Evolutionary conservation across 2,888 invertebrate species (phyloP).

Genomic region (Polietes domitor): DNA sequence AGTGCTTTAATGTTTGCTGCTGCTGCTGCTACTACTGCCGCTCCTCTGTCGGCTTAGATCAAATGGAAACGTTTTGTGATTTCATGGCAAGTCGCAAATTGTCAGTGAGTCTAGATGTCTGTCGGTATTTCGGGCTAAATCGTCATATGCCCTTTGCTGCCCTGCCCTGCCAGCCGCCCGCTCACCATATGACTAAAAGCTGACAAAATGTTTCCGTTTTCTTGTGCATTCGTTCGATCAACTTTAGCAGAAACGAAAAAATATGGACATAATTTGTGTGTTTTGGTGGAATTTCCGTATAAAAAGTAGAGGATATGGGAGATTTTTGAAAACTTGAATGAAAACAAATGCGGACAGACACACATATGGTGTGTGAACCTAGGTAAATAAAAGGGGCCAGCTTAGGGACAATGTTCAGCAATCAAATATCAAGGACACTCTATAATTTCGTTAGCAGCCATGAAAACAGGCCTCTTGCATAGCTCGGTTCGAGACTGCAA

Average conservation of each 20-base stretch:
- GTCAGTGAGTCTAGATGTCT: slow-evolving; percentile 70
- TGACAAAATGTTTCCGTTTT: slow-evolving; percentile 71
- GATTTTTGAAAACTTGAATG: too few relatives aligned
- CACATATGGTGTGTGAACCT: too few relatives aligned
- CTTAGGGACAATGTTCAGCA: too few relatives aligned
- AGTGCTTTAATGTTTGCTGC: slow-evolving; percentile 42
- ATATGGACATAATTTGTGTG: slow-evolving; percentile 22
- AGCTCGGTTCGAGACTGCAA: too few relatives aligned
- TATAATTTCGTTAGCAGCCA: too few relatives aligned
- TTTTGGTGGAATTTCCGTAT: slow-evolving; percentile 2
- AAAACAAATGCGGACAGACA: too few relatives aligned
- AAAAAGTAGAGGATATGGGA: background rate
- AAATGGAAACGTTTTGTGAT: slow-evolving; percentile 74
- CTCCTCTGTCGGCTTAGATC: slow-evolving; percentile 75
- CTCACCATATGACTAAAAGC: slow-evolving; percentile 66
- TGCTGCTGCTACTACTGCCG: background rate
- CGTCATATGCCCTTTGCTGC: slow-evolving; percentile 57
- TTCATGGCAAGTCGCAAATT: slow-evolving; percentile 79
- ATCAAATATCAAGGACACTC: too few relatives aligned
- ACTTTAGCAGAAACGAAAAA: background rate
- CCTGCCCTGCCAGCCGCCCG: slow-evolving; percentile 39
- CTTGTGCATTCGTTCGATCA: background rate
- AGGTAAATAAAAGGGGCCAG: too few relatives aligned
- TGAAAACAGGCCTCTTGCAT: too few relatives aligned
- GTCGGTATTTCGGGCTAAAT: slow-evolving; percentile 60